Evolutionary conservation across 2,888 invertebrate genomes (phyloP).

Genomic region (Nudaria mundana): DNA sequence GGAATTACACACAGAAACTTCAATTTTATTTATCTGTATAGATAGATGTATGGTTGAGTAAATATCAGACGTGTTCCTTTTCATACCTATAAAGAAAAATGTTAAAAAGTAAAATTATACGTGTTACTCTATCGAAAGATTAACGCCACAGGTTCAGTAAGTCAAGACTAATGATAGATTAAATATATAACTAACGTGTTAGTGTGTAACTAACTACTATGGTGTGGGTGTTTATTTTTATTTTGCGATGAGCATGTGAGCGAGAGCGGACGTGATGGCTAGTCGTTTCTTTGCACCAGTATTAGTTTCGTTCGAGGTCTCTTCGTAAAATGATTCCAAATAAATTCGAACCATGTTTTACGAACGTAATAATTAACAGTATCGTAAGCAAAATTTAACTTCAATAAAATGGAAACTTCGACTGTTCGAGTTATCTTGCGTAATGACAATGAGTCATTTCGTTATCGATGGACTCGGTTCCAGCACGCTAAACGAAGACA

Average conservation of each 20-base stretch:
- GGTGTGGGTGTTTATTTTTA: constrained; percentile 58
- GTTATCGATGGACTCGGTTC: constrained; percentile 52
- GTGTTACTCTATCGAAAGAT: not conserved
- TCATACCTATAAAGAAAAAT: constrained; percentile 2
- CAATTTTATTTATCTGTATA: too few relatives aligned
- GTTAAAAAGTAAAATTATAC: not conserved
- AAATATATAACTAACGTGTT: constrained; percentile 32
- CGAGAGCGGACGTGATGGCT: constrained; percentile 63
- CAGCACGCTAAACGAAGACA: constrained; percentile 29
- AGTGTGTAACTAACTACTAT: constrained; percentile 22
- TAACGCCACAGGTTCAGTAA: constrained; percentile 14
- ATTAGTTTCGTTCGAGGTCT: constrained; percentile 18
- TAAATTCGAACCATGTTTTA: constrained; percentile 15
- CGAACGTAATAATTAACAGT: constrained; percentile 16
- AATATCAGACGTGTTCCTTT: not conserved
- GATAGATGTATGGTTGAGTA: too few relatives aligned
- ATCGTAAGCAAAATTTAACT: constrained; percentile 27
- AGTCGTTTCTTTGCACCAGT: constrained; percentile 52
- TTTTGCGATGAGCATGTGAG: constrained; percentile 51
- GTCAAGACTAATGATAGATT: constrained; percentile 7
- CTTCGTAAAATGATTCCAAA: constrained; percentile 11
- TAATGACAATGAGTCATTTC: constrained; percentile 45
- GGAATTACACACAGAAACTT: too few relatives aligned
- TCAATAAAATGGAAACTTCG: constrained; percentile 22
- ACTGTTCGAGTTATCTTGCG: constrained; percentile 34